Evolutionary conservation across 2,797 vertebrate species (phyloP), one percentile per base, ranked within the genome.

Genomic region (Myotis vivesi): DNA sequence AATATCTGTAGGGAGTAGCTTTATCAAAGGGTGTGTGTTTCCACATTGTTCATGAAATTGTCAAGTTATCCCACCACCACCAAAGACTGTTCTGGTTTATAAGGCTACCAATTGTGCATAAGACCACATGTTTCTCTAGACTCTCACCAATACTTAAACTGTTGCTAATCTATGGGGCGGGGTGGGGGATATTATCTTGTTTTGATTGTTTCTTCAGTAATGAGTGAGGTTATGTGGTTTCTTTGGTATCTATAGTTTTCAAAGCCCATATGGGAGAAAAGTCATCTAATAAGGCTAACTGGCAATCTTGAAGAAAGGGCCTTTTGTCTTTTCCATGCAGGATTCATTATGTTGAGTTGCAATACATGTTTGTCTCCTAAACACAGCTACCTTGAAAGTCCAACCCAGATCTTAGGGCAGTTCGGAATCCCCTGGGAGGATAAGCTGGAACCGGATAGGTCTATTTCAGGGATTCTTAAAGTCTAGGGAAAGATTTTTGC

Each of bases 171-270:
- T 95, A 62, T 81, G 46, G 44, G 44, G 44, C 2, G 11, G 2
- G 46, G 49, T 17, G 17, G 38, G 1, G 44, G 62, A 44, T 46
- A 22, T 41, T 92, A 83, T 28, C 11, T 87, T 92, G 75, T 92
- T 93, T 89, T 90, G 49, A 80, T 91, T 94, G 77, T 44, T 71
- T 83, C 49, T 92, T 87, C 30, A 94, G 2, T 87, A 95, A 69
- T 77, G 66, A 1, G 1, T 95, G 33, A 88, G 66, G 25, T 87
- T 95, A 64, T 95, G 30, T 93, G 73, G 79, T 94, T 92, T 85
- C 53, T 96, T 92, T 72, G 71, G 83, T 76, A 87, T 44, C 28
- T 83, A 13, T 51, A 59, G 71, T 94, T 95, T 94, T 96, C 55
- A 82, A 49, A 94, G 75, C 41, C 59, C 71, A n/a, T 44, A 2